A percentile compares a stretch with the other conserved stretches of the same genome.
These are phyloP conservation scores for Ecdyonurus torrentis DNA, from an alignment of 2,888 invertebrate genomes.

Conservation along the genomic window DNA sequence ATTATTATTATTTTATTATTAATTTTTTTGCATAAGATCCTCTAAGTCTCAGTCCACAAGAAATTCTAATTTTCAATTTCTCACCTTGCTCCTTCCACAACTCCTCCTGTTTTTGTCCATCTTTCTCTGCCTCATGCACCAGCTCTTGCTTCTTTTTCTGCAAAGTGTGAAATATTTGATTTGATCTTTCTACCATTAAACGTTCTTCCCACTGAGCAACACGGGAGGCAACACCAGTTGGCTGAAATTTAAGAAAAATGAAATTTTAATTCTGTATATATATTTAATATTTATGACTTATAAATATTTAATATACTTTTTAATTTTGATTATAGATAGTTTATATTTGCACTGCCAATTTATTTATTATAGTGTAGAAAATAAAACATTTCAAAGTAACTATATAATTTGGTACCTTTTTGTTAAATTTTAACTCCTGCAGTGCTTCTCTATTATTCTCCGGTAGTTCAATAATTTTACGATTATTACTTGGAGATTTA, in stretches of 20 bases:
- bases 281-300: not conserved
- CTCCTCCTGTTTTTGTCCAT: slow-evolving; percentile 39
- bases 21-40: not conserved
- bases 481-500: not conserved
- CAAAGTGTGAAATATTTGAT: slow-evolving; percentile 43
- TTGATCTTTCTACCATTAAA: slow-evolving; percentile 44
- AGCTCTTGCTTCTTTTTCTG: slow-evolving; percentile 37
- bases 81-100: slow-evolving; percentile 49
- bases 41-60: not conserved
- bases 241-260: slow-evolving; percentile 10
- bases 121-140: slow-evolving; percentile 39
- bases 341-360: not conserved
- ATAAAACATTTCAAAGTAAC: not conserved
- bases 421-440: slow-evolving; percentile 24
- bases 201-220: slow-evolving; percentile 51
- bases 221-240: slow-evolving; percentile 37
- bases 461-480: not conserved
- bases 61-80: not conserved
- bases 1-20: too few relatives aligned
- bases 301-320: too few relatives aligned
- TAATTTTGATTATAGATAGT: too few relatives aligned
- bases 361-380: not conserved
- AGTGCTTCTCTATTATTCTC: slow-evolving; percentile 22
- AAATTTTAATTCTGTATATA: not conserved
- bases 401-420: not conserved